A percentile compares a stretch with the other conserved stretches of the same genome.
phyloP scores from a whole-genome alignment of 2,888 invertebrate genomes.

The Aphodius granarius region DNA sequence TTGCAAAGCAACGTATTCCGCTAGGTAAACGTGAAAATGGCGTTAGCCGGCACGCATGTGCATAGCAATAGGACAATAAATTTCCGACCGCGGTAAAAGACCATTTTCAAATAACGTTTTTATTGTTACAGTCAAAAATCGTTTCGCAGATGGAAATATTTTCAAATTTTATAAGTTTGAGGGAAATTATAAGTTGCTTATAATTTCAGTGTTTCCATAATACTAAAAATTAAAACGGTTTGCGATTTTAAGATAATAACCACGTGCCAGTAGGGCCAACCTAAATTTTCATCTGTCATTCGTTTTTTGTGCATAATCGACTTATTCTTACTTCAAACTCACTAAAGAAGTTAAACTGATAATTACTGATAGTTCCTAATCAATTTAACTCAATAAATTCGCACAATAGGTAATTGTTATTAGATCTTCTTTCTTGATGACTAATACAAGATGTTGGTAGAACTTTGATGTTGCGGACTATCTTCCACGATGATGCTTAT shows the following conservation, averaged over 20 bases:
- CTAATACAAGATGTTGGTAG: neutral
- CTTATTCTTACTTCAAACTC: neutral
- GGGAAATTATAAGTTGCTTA: conserved; percentile 12
- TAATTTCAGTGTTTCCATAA: conserved; percentile 22
- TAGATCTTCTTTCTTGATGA: neutral
- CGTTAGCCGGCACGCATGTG: conserved; percentile 26
- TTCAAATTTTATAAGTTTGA: conserved; percentile 13
- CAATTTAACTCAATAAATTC: neutral
- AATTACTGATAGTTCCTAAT: neutral
- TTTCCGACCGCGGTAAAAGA: neutral
- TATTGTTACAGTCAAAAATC: neutral
- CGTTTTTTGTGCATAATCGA: neutral
- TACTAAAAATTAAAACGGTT: conserved; percentile 7
- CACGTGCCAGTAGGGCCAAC: neutral
- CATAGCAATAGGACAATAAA: conserved; percentile 3
- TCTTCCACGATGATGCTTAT: neutral
- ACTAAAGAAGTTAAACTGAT: neutral
- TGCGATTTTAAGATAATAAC: neutral
- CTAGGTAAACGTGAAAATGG: conserved; percentile 23
- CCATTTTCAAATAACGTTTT: neutral
- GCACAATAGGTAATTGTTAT: neutral
- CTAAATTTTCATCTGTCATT: neutral
- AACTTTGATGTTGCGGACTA: neutral
- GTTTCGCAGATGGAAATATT: neutral
- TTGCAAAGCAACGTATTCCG: conserved; percentile 10